Conservation (phyloP, 2,888 invertebrate genomes). For the Gnatocerus cornutus region DNA sequence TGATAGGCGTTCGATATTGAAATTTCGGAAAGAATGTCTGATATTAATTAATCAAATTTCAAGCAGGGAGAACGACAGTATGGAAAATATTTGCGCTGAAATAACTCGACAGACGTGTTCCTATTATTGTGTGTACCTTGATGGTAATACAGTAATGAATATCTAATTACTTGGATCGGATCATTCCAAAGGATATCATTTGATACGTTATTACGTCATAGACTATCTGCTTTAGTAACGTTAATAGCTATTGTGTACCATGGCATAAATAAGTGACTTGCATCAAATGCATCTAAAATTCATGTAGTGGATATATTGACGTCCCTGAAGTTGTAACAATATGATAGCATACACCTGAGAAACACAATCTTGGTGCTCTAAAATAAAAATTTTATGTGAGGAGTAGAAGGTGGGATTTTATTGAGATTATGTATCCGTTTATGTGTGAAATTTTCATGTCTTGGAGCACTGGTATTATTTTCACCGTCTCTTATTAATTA, state of each 20-base stretch:
- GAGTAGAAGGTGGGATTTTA: background rate
- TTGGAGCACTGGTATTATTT: background rate
- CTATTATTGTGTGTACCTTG: background rate
- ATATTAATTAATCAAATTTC: slow-evolving; percentile 13
- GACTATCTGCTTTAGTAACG: slow-evolving; percentile 17
- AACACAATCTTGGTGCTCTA: background rate
- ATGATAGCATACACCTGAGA: slow-evolving; percentile 1
- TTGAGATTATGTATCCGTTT: background rate
- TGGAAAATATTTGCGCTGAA: background rate
- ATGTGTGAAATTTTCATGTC: background rate
- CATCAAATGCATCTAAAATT: slow-evolving; percentile 24
- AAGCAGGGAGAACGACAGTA: background rate
- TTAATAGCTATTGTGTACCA: slow-evolving; percentile 7
- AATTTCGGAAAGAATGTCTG: slow-evolving; percentile 16
- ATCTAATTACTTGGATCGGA: slow-evolving; percentile 21
- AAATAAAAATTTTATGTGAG: background rate
- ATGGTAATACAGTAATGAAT: slow-evolving; percentile 16
- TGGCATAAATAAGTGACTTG: slow-evolving; percentile 21
- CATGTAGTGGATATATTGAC: slow-evolving; percentile 9
- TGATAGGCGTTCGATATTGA: slow-evolving; percentile 21
- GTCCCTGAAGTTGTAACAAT: slow-evolving; percentile 1
- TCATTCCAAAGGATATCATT: slow-evolving; percentile 17
- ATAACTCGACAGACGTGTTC: slow-evolving; percentile 1
- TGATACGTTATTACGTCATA: slow-evolving; percentile 15
- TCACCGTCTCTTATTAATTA: no score